phyloP scores from a whole-genome alignment of 37 sponge, comb jelly and placozoan species.

The Corticium candelabrum region DNA sequence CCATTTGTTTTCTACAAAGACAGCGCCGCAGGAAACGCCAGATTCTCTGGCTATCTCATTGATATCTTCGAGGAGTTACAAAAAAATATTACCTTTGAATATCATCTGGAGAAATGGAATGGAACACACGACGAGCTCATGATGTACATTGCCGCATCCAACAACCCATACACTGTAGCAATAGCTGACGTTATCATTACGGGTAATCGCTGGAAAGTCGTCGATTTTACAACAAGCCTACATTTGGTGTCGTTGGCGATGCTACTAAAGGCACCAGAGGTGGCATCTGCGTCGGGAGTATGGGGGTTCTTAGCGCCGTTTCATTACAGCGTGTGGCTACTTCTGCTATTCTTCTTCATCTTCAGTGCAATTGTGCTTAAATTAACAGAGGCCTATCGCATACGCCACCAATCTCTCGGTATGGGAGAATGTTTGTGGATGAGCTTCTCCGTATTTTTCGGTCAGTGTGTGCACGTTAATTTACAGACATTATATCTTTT shows the following conservation, averaged over 20 bases:
- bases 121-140: not conserved
- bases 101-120: not conserved
- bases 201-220: not conserved
- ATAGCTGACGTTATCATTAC: not conserved
- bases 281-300: not conserved
- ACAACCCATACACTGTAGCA: not conserved
- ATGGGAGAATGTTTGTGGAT: not conserved
- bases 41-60: slow-evolving; percentile 2
- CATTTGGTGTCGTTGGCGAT: not conserved
- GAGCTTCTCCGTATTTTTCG: not conserved
- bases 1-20: not conserved
- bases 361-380: not conserved
- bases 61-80: not conserved
- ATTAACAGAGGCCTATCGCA: not conserved
- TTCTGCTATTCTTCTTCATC: not conserved
- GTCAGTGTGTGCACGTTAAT: too few relatives aligned
- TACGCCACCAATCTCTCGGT: not conserved
- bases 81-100: not conserved
- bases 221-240: not conserved
- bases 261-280: not conserved
- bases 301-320: slow-evolving; percentile 6
- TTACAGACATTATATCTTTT: too few relatives aligned
- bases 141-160: not conserved
- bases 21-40: not conserved
- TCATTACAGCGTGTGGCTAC: slow-evolving; percentile 1